Evolutionary conservation across 1,140 invertebrate genomes (phyloP), one percentile per base, ranked within the genome.

Genomic region (Theocolax elegans): DNA sequence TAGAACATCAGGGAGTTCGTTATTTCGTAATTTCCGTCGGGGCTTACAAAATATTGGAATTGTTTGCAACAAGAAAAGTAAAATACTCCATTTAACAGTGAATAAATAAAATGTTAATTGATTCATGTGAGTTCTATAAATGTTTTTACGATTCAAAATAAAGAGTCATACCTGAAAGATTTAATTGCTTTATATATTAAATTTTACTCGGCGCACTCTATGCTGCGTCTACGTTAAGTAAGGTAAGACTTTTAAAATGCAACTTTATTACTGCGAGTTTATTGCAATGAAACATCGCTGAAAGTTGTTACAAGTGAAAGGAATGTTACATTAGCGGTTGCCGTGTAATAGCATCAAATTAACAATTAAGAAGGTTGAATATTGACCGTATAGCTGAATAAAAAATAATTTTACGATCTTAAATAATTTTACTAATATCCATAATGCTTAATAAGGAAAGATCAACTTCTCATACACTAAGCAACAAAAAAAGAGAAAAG

Each of bases 271-370:
- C 48, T 64, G 38, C 29, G 42, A 48, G 19, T 70, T 70, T 70
- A 64, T 70, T 35, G 60, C 51, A 38, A 49, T 48, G 67, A 64
- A 70, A 70, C 51, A 58, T 58, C 49, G 31, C 51, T 21, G 12
- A 58, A 51, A 70, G 42, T 62, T 62, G 60, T 70, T 70, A 70
- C 67, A 70, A 64, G 60, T 64, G 60, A 70, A 64, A 70, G 67
- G 67, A 70, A 64, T 64, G 51, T 70, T 54, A 58, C 67, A 64
- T 70, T 70, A 70, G 51, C n/a, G 42, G 21, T n/a, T 27, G n/a
- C 17, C 35, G 19, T 25, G 49, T 64, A 64, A 56, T 70, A 23
- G 42, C 67, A 56, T 63, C 29, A 48, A 70, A 70, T 70, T 38
- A 70, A 70, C 51, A 46, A 70, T 70, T 56, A 64, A 40, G 21